Percentiles rank a stretch among this genome's conserved stretches.
Evolutionary conservation across 2,888 invertebrate genomes (phyloP).

Genomic region (Andrena dorsata): DNA sequence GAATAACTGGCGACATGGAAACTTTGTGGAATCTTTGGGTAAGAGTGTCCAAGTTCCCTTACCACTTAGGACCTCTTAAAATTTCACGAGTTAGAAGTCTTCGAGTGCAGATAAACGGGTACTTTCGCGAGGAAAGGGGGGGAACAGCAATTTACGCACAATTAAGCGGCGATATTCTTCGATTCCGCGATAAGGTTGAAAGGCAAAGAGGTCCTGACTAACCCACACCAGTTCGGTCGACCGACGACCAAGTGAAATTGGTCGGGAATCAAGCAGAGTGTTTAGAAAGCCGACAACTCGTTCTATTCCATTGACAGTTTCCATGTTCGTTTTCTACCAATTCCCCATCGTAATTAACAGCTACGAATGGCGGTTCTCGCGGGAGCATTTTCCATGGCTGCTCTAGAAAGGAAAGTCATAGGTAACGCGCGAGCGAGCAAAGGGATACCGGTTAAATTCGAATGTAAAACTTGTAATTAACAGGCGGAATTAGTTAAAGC

Average conservation of each 20-base stretch:
- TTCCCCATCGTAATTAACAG: constrained; percentile 56
- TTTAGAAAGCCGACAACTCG: constrained; percentile 29
- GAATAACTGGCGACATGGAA: not conserved
- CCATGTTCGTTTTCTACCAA: constrained; percentile 36
- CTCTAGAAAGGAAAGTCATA: constrained; percentile 49
- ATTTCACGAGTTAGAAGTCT: not conserved
- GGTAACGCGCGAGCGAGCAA: constrained; percentile 44
- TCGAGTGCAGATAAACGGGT: not conserved
- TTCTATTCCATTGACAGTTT: constrained; percentile 24
- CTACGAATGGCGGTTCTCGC: constrained; percentile 35
- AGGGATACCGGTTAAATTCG: constrained; percentile 62
- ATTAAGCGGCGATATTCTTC: not conserved
- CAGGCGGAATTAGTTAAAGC: constrained; percentile 61
- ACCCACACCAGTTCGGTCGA: not conserved
- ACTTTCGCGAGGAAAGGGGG: not conserved
- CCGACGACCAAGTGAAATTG: not conserved
- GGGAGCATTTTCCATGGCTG: constrained; percentile 49
- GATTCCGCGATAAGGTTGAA: not conserved
- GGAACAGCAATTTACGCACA: not conserved
- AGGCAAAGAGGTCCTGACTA: not conserved
- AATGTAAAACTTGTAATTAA: constrained; percentile 71
- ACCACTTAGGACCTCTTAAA: not conserved
- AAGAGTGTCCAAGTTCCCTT: not conserved
- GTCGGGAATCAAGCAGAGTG: constrained; percentile 17
- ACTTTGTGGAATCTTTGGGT: not conserved